Percentiles rank a stretch among this genome's conserved stretches.
These are phyloP conservation scores for Zaprionus vittiger DNA, from an alignment of 1,140 invertebrate species.

Conservation along the genomic window DNA sequence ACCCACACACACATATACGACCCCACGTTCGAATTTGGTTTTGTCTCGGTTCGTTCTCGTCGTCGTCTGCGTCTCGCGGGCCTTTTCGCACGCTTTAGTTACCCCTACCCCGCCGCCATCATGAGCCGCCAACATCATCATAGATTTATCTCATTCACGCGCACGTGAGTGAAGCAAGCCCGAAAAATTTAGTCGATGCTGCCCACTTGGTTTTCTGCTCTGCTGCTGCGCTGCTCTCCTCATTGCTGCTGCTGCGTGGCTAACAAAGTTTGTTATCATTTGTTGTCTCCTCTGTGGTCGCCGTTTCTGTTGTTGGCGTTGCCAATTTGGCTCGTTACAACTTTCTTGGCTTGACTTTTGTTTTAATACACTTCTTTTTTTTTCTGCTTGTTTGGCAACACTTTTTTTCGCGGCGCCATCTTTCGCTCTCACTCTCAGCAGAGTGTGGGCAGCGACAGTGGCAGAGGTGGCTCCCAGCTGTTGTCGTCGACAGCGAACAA, in stretches of 20 bases:
- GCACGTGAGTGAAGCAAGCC: constrained; percentile 65
- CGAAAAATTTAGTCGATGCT: constrained; percentile 71
- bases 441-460: background rate
- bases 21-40: constrained; percentile 41
- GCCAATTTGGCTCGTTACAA: constrained; percentile 68
- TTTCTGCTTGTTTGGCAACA: background rate
- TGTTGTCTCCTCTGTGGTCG: constrained; percentile 37
- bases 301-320: constrained; percentile 30
- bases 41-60: constrained; percentile 38
- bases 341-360: constrained; percentile 52
- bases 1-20: constrained; percentile 8
- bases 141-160: constrained; percentile 81
- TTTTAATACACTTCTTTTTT: constrained; percentile 55
- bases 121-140: constrained; percentile 68
- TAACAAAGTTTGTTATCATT: constrained; percentile 63
- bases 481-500: constrained; percentile 26
- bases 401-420: constrained; percentile 9
- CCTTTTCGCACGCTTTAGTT: constrained; percentile 58
- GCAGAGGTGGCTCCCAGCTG: constrained; percentile 27
- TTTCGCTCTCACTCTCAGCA: constrained; percentile 39
- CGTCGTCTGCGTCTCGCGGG: constrained; percentile 40
- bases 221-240: background rate
- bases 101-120: constrained; percentile 24
- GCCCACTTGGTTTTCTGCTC: constrained; percentile 35
- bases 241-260: background rate